These are phyloP conservation scores for Athene cunicularia DNA, from an alignment of 2,113 vertebrate genomes.

Conservation along the genomic window DNA sequence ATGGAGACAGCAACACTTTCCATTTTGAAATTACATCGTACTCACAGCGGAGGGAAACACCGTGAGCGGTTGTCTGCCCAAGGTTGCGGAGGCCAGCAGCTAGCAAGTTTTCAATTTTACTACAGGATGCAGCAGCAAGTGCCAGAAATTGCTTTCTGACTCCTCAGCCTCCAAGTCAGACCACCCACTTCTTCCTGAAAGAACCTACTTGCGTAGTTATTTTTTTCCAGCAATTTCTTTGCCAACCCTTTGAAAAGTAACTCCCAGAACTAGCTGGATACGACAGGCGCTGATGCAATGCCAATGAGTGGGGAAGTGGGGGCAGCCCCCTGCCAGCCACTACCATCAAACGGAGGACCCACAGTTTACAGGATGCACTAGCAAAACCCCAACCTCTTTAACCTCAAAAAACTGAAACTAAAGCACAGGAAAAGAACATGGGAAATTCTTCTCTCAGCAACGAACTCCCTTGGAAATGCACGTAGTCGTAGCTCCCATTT, in stretches of 20 bases:
- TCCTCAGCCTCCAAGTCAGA: not conserved
- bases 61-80: not conserved
- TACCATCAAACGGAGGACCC: not conserved
- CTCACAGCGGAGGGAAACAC: accelerated
- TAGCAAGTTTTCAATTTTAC: no score
- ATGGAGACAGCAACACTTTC: not conserved
- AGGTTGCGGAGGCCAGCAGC: not conserved
- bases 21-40: not conserved
- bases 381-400: not conserved
- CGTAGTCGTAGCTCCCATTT: not conserved
- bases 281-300: not conserved
- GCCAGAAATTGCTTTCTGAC: not conserved
- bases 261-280: not conserved
- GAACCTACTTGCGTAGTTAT: not conserved
- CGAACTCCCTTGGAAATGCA: not conserved
- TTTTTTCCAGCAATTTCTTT: not conserved
- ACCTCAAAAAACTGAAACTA: not conserved
- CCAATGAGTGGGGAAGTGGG: accelerated
- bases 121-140: not conserved
- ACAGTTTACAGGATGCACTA: not conserved
- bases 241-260: not conserved
- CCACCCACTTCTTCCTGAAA: not conserved
- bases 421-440: not conserved
- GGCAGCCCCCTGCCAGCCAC: not conserved
- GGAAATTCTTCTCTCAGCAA: not conserved